Base-by-base conservation (phyloP, 1,140 invertebrate genomes). In the Xylocopa sonorina region DNA sequence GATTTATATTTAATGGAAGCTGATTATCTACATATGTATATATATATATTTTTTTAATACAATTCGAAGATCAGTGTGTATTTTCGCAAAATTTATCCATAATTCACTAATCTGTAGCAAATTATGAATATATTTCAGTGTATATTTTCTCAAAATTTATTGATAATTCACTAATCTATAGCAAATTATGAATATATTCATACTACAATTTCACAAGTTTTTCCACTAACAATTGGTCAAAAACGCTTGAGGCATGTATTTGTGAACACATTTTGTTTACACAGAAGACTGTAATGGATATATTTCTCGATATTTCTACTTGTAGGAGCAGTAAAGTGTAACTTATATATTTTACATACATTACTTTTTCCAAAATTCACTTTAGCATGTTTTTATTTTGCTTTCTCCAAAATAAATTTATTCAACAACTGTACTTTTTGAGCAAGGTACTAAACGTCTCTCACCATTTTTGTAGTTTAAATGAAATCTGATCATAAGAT, bases 191-290 rank as follows among this genome's bases (percentile, higher is more conserved):
- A 18, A 67, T 18, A 18, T 53, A 41, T 18, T 41, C 14, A n/a
- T 5, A 29, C 38, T 66, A 53, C 12, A 51, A 9, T 43, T 60
- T 2, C 32, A 27, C 32, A 48, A 66, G 16, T 41, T 7, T 55
- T n/a, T 3, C 18, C 60, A 53, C 51, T 53, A 55, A 55, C 41
- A 57, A 53, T 64, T 75, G 48, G 62, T 48, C 29, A 63, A 27
- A 46, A 55, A 50, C 50, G 27, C 41, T 34, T 43, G 27, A 16
- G 27, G 34, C 43, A 57, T 50, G 16, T 43, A 78, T 9, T 24
- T 24, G 60, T 78, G 67, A 69, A 78, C 57, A 71, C 67, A 78
- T 71, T 71, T 27, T 55, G 24, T 58, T 68, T 9, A 27, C 18
- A 71, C 55, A 71, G 43, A 53, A 62, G 50, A 71, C 41, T 60